Conservation (phyloP, 1,140 invertebrate species). For the Calephelis virginiensis region DNA sequence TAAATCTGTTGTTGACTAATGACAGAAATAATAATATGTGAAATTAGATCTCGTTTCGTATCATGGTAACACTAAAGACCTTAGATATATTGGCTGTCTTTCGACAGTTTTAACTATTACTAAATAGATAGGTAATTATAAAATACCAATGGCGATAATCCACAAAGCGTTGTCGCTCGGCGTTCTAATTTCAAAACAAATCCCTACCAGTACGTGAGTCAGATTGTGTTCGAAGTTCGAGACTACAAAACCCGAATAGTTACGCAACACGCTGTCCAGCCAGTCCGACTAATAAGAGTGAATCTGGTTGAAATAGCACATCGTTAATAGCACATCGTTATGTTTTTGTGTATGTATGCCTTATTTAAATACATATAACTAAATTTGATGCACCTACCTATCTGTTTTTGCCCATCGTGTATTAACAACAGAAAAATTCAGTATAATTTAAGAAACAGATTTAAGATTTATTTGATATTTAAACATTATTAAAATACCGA, state of each 20-base stretch:
- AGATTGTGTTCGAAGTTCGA: conserved; percentile 62
- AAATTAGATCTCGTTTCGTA: no score
- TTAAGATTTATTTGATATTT: no score
- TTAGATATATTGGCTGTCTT: no score
- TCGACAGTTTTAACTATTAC: background rate
- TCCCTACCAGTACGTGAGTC: conserved; percentile 71
- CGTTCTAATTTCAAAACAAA: conserved; percentile 75
- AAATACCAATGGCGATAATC: conserved; percentile 66
- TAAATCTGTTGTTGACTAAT: no score
- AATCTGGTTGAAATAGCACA: conserved; percentile 44
- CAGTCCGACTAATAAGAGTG: conserved; percentile 59
- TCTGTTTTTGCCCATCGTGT: no score
- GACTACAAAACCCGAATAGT: conserved; percentile 64
- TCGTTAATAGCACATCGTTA: background rate
- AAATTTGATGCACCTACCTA: background rate
- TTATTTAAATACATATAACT: background rate
- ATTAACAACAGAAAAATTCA: no score
- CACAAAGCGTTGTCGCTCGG: conserved; percentile 60
- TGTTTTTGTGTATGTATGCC: no score
- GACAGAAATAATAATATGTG: no score
- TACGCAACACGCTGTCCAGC: conserved; percentile 50
- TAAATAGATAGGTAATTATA: conserved; percentile 41
- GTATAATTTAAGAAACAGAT: no score
- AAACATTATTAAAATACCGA: no score
- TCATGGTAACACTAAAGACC: no score